phyloP scores from a whole-genome alignment of 2,113 vertebrate species.

The Vireo altiloquus region DNA sequence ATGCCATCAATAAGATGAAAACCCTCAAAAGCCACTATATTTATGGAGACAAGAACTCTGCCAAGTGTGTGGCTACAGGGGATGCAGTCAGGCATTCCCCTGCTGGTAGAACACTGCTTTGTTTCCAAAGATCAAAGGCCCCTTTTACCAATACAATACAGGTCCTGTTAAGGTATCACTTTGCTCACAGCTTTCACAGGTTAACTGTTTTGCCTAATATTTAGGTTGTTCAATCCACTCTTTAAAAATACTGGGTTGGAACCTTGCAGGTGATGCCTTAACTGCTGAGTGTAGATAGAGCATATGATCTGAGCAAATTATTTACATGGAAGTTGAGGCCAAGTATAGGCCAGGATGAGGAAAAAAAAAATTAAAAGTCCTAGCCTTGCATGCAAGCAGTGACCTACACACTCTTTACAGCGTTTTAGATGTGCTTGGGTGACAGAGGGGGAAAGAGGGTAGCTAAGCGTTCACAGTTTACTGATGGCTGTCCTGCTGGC shows the following conservation, averaged over 20 bases:
- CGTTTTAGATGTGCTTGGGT: neutral
- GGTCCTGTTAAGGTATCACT: neutral
- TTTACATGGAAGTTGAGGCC: neutral
- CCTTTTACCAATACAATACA: neutral
- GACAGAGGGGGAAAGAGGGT: neutral
- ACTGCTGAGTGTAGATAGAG: neutral
- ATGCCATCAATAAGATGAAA: conserved; percentile 8
- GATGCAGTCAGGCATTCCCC: neutral
- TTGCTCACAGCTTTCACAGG: neutral
- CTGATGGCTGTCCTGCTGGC: neutral
- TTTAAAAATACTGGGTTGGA: neutral
- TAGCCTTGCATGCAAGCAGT: neutral
- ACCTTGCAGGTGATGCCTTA: neutral
- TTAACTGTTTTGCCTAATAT: neutral
- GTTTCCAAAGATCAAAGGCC: neutral
- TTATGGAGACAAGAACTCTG: neutral
- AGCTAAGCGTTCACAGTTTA: neutral
- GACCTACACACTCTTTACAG: neutral
- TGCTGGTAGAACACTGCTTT: neutral
- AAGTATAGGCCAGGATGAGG: neutral
- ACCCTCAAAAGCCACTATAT: neutral
- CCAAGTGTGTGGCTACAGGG: neutral
- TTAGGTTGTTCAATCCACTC: neutral
- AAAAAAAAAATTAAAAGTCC: neutral
- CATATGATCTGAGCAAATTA: neutral